A percentile compares a stretch with the other conserved stretches of the same genome.
Conservation (phyloP, 1,140 invertebrate genomes). For the Nebria ingens region DNA sequence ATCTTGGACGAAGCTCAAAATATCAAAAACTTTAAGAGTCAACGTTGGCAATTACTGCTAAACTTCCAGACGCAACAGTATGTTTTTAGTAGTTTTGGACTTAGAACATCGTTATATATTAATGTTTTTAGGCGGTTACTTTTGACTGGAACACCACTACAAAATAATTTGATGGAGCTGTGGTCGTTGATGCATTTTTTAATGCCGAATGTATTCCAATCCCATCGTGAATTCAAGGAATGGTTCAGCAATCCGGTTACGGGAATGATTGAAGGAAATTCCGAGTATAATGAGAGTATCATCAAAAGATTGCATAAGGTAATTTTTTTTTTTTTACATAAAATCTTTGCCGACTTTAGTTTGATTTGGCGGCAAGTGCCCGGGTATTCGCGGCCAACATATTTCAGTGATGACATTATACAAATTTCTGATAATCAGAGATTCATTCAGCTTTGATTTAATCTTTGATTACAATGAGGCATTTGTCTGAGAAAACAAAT, state of each 20-base stretch:
- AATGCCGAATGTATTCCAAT: conserved; percentile 99
- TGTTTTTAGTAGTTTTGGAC: conserved; percentile 24
- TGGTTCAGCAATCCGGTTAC: conserved; percentile 99
- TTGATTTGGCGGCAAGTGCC: conserved; percentile 15
- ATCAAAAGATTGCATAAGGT: conserved; percentile 95
- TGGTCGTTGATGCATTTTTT: conserved; percentile 99
- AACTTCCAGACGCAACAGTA: conserved; percentile 93
- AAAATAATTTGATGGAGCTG: conserved; percentile 98
- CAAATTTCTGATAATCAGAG: conserved; percentile 16
- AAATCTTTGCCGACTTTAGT: conserved; percentile 8
- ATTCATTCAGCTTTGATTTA: too few species aligned
- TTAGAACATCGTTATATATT: too few species aligned
- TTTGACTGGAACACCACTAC: conserved; percentile 95
- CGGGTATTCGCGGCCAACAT: too few species aligned
- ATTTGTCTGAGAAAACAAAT: conserved; percentile 16
- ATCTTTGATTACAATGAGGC: too few species aligned
- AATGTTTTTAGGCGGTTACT: conserved; percentile 64
- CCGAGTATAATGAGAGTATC: conserved; percentile 87
- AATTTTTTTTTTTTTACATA: conserved; percentile 19
- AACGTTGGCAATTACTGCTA: conserved; percentile 93
- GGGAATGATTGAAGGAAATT: conserved; percentile 95
- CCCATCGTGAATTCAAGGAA: conserved; percentile 93
- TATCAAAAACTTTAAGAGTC: conserved; percentile 99
- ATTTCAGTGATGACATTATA: conserved; percentile 16
- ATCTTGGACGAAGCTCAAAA: conserved; percentile 99